Base-by-base conservation (phyloP, 2,113 vertebrate species). In the Lasiurus cinereus region DNA sequence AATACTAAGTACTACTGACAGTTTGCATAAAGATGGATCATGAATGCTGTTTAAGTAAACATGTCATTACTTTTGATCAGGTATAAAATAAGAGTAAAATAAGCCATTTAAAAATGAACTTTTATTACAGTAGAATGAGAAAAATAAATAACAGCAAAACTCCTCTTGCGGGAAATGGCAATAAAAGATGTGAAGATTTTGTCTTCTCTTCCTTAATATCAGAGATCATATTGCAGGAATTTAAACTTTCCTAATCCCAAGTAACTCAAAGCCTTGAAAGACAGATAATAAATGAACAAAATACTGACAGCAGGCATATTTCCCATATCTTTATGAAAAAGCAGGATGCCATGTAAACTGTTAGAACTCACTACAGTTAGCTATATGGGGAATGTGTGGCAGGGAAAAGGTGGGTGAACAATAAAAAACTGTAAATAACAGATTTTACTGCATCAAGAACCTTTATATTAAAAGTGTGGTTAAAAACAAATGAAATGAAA, bases 401-500 rank as follows among this genome's bases (percentile, higher is more conserved):
- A 77, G n/a, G 36, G 19, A 39, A 82, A 56, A 15, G 33, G 16
- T 48, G 24, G 66, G 18, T 67, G 73, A 70, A 48, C 5, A 39
- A 9, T n/a, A 27, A 77, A 77, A 76, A 76, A 50, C 3, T 73
- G 39, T 15, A 92, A 78, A 29, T 62, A 70, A 33, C 39, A 73
- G 46, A 27, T 54, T 83, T 94, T 39, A 94, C 43, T 52, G 48
- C 33, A 54, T 52, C 50, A 59, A 89, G n/a, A 94, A 29, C 19
- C 48, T n/a, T 48, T n/a, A n/a, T 48, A 64, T 83, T 87, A 78
- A 76, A 83, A 82, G 22, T 54, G 56, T 15, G 52, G 64, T 86
- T 74, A 52, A 78, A 52, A 70, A 43, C 8, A 90, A 93, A 76
- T 24, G 52, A 89, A 93, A 92, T 11, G 46, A 84, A 86, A 96